A percentile compares a stretch with the other conserved stretches of the same genome.
Conservation (phyloP, 2,888 invertebrate genomes). For the Escarpia spicata region DNA sequence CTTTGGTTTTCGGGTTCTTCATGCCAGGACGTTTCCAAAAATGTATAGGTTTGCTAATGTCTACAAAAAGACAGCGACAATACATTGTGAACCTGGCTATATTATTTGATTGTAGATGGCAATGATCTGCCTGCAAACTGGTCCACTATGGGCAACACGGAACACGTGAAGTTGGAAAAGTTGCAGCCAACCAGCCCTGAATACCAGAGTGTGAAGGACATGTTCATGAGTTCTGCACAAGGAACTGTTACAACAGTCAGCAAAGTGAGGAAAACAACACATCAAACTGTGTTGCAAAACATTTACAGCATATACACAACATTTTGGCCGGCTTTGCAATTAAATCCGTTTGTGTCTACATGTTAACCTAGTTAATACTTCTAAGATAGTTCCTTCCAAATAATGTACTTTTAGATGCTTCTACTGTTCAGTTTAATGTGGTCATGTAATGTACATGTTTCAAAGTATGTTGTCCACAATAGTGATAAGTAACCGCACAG, state of each 20-base stretch:
- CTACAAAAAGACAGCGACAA: no score
- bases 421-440: neutral
- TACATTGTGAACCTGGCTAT: no score
- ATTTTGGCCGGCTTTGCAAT: neutral
- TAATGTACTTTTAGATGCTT: neutral
- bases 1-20: no score
- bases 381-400: neutral
- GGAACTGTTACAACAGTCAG: neutral
- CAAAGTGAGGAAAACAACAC: neutral
- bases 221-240: neutral
- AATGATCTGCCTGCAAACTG: neutral
- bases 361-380: neutral
- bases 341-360: neutral
- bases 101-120: neutral
- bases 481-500: no score
- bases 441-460: neutral
- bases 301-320: neutral
- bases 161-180: neutral
- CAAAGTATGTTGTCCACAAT: neutral
- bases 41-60: no score
- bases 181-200: neutral
- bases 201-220: neutral
- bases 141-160: neutral
- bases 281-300: neutral
- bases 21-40: no score